These are phyloP conservation scores for Blastomussa wellsi DNA, from an alignment of 92 coral and sea anemone species.

Conservation along the genomic window DNA sequence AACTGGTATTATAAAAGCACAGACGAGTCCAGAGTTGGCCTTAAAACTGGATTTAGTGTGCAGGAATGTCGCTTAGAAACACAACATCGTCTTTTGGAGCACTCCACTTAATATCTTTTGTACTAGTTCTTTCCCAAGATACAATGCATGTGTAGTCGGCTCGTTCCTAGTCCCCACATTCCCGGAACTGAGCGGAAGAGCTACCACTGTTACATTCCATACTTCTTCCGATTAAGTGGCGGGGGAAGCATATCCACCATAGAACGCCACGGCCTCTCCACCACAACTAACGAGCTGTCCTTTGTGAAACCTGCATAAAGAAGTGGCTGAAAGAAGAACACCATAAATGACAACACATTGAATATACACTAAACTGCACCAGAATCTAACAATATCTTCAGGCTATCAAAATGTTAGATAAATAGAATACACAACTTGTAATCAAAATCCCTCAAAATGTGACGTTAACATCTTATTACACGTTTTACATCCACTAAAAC, in stretches of 20 bases:
- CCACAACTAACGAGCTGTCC: slow-evolving; percentile 79
- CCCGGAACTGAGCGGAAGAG: too few species aligned
- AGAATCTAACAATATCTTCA: not conserved
- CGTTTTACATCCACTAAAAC: too few species aligned
- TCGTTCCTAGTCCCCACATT: too few species aligned
- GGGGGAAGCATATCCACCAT: slow-evolving; percentile 85
- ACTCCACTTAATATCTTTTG: too few species aligned
- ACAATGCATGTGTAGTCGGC: too few species aligned
- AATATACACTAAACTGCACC: too few species aligned
- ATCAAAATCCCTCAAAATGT: too few species aligned
- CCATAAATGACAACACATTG: not conserved
- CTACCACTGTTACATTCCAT: slow-evolving; percentile 61
- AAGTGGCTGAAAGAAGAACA: slow-evolving; percentile 49
- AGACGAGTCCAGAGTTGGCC: not conserved
- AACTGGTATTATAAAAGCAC: too few species aligned
- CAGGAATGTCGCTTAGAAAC: not conserved
- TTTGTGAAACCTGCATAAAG: slow-evolving; percentile 70
- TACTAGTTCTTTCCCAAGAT: too few species aligned
- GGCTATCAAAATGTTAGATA: not conserved
- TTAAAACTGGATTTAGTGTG: not conserved
- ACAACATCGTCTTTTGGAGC: not conserved
- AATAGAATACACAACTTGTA: too few species aligned
- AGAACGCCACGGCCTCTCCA: slow-evolving; percentile 89
- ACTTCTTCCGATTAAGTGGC: slow-evolving; percentile 82
- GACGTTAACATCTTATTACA: too few species aligned